A percentile compares a stretch with the other conserved stretches of the same genome.
Evolutionary conservation across 2,797 vertebrate species (phyloP).

Genomic region (Xenops minutus): DNA sequence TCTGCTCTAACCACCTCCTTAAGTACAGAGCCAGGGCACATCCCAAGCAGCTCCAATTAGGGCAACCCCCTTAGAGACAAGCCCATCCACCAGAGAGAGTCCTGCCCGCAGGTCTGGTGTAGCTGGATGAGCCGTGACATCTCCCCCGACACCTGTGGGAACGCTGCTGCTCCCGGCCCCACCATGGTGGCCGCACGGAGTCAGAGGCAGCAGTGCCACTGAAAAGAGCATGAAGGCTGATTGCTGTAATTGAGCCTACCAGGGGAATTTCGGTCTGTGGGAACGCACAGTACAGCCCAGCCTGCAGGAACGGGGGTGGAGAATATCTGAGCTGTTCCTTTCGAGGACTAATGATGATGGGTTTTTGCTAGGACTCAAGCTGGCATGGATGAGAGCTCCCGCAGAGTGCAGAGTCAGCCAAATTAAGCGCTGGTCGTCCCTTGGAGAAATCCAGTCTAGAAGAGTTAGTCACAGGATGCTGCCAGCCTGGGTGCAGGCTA

Average conservation of each 20-base stretch:
- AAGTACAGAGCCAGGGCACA: too few species aligned
- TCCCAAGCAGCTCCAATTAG: neutral
- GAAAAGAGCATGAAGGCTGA: conserved; percentile 31
- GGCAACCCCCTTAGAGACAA: neutral
- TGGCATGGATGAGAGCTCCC: conserved; percentile 57
- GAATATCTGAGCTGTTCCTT: conserved; percentile 22
- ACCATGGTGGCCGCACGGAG: rapidly evolving
- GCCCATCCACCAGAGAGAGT: neutral
- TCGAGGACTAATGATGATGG: conserved; percentile 58
- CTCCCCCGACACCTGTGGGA: neutral
- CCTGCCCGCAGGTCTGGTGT: neutral
- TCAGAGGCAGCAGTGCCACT: neutral
- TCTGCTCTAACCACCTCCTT: neutral
- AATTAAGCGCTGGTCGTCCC: conserved; percentile 31
- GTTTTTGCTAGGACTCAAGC: conserved; percentile 47
- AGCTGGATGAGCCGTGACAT: rapidly evolving
- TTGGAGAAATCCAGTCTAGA: conserved; percentile 56
- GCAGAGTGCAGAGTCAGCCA: conserved; percentile 41
- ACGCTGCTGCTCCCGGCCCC: neutral
- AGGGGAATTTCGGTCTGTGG: conserved; percentile 30
- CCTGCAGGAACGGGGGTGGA: conserved; percentile 25
- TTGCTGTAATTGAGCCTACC: conserved; percentile 46
- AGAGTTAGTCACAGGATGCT: conserved; percentile 53
- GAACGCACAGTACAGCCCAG: neutral
- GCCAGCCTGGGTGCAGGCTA: conserved; percentile 23